Base-by-base conservation (phyloP, 1,140 invertebrate species). In the Scaptodrosophila lebanonensis region DNA sequence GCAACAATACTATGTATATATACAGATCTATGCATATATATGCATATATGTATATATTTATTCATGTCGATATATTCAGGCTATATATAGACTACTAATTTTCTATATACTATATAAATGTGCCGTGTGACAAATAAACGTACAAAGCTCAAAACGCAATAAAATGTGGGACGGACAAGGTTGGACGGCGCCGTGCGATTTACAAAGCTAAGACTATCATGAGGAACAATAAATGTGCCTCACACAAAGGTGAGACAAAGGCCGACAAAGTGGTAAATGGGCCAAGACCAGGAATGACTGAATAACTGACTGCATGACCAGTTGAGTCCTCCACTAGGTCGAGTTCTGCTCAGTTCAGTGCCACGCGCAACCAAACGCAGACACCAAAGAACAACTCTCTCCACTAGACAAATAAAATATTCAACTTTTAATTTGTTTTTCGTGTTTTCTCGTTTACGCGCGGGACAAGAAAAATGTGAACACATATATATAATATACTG, bases 131-230 rank as follows among this genome's bases (percentile, higher is more conserved):
- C 64, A 67, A 57, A 67, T 63, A 49, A 42, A 7, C 29, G 11
- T 15, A 39, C 45, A 38, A 47, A 57, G 58, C 58, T 62, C 51
- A 59, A 60, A 66, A 63, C 59, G 59, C 59, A 63, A 67, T 63
- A 64, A 67, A 52, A 43, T 49, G 53, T 58, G 62, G 73, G 79
- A 67, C 73, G 64, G 73, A 77, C 64, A 77, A 73, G 64, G 73
- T 51, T 71, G 67, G 32, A 58, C 25, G 38, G 15, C 25, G 56
- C 25, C 47, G 52, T 52, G 45, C 65, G 56, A 79, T 77, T 79
- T 79, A 69, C 60, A 68, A 25, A 25, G 22, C 3, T 48, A 20
- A 27, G 36, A 22, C 15, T 27, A 15, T 57, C 17, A 57, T 22
- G 20, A 54, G 50, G 53, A 64, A 64, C 61, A 64, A 64, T 63